These are phyloP conservation scores for Lampropteryx suffumata DNA, from an alignment of 2,888 invertebrate genomes.

Conservation along the genomic window DNA sequence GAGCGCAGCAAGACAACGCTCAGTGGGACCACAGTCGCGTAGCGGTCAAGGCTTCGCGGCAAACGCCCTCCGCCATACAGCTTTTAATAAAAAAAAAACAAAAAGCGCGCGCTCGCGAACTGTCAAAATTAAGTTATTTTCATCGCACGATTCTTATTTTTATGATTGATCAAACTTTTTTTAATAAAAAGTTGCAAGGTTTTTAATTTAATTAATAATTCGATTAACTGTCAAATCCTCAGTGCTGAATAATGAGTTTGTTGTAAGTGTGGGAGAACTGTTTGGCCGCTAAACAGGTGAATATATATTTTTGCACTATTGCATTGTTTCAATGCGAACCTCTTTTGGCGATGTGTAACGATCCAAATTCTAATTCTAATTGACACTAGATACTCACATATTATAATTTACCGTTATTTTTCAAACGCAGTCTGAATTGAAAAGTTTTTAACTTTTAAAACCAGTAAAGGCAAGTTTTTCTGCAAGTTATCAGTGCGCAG, in stretches of 20 bases:
- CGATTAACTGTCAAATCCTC: constrained; percentile 72
- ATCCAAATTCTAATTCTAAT: constrained; percentile 40
- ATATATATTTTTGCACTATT: constrained; percentile 60
- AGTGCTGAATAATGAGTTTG: constrained; percentile 76
- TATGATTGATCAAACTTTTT: constrained; percentile 16
- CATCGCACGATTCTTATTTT: constrained; percentile 27
- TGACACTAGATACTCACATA: constrained; percentile 31
- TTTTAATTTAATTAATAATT: constrained; percentile 50
- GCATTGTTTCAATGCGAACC: constrained; percentile 46
- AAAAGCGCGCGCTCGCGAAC: constrained; percentile 73
- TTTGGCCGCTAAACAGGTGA: constrained; percentile 76
- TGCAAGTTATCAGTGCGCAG: constrained; percentile 63
- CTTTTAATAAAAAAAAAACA: constrained; percentile 51
- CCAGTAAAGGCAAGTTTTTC: constrained; percentile 37
- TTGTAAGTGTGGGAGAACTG: constrained; percentile 73
- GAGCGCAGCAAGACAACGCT: constrained; percentile 55
- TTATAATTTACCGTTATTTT: constrained; percentile 28
- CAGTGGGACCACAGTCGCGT: constrained; percentile 73
- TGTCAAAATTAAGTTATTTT: constrained; percentile 57
- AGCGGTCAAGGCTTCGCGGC: constrained; percentile 75
- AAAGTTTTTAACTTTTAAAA: constrained; percentile 8
- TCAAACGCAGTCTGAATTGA: constrained; percentile 17
- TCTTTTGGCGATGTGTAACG: constrained; percentile 33
- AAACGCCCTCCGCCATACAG: constrained; percentile 51
- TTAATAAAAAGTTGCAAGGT: constrained; percentile 23